Percentiles rank a stretch among this genome's conserved stretches.
These are phyloP conservation scores for Nannospalax galili DNA, from an alignment of 2,113 vertebrate species.

Conservation along the genomic window DNA sequence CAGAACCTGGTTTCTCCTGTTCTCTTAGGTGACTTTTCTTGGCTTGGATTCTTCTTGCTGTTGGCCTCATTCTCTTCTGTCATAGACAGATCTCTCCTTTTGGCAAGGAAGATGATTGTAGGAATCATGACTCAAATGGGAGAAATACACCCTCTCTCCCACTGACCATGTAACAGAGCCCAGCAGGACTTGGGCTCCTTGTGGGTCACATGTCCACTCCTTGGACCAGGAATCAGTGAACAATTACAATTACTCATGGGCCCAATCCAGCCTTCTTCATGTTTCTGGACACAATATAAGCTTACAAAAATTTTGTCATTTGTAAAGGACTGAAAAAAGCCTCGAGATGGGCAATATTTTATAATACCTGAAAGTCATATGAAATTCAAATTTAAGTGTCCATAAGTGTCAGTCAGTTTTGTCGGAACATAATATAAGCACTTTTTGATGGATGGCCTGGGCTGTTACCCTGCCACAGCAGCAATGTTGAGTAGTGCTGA, in stretches of 20 bases:
- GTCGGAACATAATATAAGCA: background rate
- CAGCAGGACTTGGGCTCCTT: background rate
- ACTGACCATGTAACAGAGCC: background rate
- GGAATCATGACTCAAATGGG: background rate
- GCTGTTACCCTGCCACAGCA: background rate
- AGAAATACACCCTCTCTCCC: background rate
- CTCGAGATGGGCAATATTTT: background rate
- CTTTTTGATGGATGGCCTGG: background rate
- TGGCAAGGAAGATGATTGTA: background rate
- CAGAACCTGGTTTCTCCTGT: background rate
- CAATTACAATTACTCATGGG: background rate
- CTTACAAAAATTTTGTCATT: background rate
- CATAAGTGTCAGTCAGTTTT: constrained; percentile 1
- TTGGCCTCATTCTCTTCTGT: constrained; percentile 5
- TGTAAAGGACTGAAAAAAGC: background rate
- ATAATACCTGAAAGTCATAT: constrained; percentile 10
- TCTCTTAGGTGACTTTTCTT: background rate
- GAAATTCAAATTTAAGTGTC: constrained; percentile 43
- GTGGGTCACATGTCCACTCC: background rate
- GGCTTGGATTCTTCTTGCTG: background rate
- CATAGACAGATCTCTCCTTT: background rate
- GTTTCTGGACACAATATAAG: background rate
- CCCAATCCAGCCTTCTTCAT: background rate
- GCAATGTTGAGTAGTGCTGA: background rate
- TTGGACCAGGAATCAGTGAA: background rate